Percentiles rank a stretch among this genome's conserved stretches.
phyloP scores from a whole-genome alignment of 23 tunicate genomes.

The Halocynthia aurantium region DNA sequence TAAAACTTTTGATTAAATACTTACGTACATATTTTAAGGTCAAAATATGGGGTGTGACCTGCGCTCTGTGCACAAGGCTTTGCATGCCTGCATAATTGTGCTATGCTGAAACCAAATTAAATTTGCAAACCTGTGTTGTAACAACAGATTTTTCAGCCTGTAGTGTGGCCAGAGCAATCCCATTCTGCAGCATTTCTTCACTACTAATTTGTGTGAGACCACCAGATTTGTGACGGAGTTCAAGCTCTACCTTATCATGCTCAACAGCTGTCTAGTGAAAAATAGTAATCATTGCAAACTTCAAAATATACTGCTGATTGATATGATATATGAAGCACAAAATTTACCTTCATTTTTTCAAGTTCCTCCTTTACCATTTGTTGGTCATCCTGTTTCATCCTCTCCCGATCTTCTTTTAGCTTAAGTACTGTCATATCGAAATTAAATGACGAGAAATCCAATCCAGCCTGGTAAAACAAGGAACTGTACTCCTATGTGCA shows the following conservation, averaged over 20 bases:
- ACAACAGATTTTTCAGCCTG: constrained; percentile 63
- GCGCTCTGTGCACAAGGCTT: no score
- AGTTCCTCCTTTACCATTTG: constrained; percentile 75
- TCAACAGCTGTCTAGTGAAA: constrained; percentile 56
- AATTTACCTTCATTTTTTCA: constrained; percentile 68
- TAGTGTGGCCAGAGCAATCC: constrained; percentile 47
- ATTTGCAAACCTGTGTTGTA: constrained; percentile 51
- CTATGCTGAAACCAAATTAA: no score
- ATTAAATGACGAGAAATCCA: constrained; percentile 44
- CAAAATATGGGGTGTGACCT: no score
- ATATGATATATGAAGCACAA: not conserved
- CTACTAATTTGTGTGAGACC: constrained; percentile 31
- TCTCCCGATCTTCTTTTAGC: constrained; percentile 60
- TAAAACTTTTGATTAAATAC: no score
- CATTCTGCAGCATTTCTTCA: constrained; percentile 27
- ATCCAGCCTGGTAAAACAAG: constrained; percentile 33
- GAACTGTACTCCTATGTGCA: no score
- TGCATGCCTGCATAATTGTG: no score
- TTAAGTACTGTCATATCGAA: constrained; percentile 68
- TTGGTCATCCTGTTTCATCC: constrained; percentile 52
- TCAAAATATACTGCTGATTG: not conserved
- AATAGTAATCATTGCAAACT: not conserved
- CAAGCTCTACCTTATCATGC: constrained; percentile 57
- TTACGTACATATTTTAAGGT: no score
- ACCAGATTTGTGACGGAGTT: constrained; percentile 52